Base-by-base conservation (phyloP, 2,888 invertebrate genomes). In the Encarsia formosa region DNA sequence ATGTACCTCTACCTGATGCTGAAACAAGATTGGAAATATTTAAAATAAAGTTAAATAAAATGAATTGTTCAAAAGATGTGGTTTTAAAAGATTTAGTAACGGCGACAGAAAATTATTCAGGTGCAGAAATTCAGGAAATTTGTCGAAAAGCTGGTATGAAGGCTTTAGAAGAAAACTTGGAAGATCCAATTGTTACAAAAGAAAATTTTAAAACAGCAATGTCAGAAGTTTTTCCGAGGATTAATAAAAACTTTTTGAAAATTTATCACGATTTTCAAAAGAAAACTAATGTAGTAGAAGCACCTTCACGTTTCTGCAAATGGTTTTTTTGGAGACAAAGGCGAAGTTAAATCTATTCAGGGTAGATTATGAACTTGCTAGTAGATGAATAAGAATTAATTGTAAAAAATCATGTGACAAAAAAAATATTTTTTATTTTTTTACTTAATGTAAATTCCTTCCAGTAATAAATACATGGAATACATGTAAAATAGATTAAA, bases 131-230 rank as follows among this genome's bases (percentile, higher is more conserved):
- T 32, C 81, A 86, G 61, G 92, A 93, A 0, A 79, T 97, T 2
- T 96, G 96, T 66, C 87, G 92, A 57, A 94, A 95, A 75, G 96
- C 97, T 6, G 96, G 91, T 0, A 77, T 94, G 69, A 82, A 81
- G 66, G 91, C 94, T 1, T 74, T 96, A 40, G 88, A 91, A 67
- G 86, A 86, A 61, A 81, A 85, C 69, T 76, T 92, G 2, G 76
- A 85, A 6, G 82, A 85, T 23, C 63, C 75, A 11, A 67, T 70
- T 49, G 83, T 96, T 1, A 75, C 76, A 3, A 79, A 78, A 76
- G 73, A 76, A 32, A 87, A 95, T 76, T 94, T 96, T 72, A 77
- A 81, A 51, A 72, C 78, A 61, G 90, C 92, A 1, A 74, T 95
- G 4, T 74, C 78, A 40, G 76, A 82, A 47, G 84, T 93, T 1